Conservation (phyloP, 2,888 invertebrate species). For the Amblyteles armatorius region DNA sequence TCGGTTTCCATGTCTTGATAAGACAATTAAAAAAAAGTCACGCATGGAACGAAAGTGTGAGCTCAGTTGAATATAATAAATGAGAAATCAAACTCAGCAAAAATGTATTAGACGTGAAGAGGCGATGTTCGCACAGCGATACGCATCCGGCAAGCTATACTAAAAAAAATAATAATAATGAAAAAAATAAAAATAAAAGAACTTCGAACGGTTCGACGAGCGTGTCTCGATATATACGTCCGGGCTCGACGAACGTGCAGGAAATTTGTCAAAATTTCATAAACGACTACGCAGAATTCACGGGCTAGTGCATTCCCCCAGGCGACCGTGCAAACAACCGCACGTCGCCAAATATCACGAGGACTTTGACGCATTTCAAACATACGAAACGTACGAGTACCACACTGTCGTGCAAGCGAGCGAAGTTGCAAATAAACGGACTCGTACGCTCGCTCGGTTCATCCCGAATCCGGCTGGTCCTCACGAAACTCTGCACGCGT, state of each 20-base stretch:
- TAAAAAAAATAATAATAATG: not conserved
- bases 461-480: not conserved
- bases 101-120: not conserved
- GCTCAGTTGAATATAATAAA: not conserved
- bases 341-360: constrained; percentile 45
- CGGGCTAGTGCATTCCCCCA: not conserved
- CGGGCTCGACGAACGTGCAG: not conserved
- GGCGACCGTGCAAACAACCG: constrained; percentile 12
- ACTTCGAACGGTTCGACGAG: not conserved
- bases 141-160: not conserved
- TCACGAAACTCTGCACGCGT: not conserved
- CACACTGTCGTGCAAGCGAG: constrained; percentile 53
- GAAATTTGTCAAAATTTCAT: not conserved
- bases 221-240: not conserved
- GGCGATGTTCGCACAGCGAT: not conserved
- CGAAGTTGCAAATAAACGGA: constrained; percentile 47
- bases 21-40: not conserved
- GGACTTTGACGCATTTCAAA: constrained; percentile 56
- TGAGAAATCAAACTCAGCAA: not conserved
- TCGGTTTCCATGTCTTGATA: not conserved
- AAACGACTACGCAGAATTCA: not conserved
- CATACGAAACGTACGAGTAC: constrained; percentile 53
- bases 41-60: not conserved
- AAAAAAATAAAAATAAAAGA: not conserved
- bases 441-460: constrained; percentile 24